Conservation (phyloP, 2,888 invertebrate genomes). For the Opisthograptis luteolata region DNA sequence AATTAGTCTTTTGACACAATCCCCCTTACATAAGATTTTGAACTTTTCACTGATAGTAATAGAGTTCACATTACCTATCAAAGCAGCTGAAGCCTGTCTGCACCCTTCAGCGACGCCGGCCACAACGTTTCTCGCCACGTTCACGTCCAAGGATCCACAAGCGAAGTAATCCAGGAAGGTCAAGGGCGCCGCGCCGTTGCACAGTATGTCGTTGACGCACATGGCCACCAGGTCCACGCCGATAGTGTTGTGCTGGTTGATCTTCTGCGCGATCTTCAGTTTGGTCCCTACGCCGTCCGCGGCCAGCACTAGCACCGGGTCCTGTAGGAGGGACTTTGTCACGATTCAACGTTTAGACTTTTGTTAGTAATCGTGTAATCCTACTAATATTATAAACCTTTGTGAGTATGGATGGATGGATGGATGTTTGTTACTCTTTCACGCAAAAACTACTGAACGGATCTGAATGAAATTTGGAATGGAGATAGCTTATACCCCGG, state of each 20-base stretch:
- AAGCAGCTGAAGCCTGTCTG: constrained; percentile 90
- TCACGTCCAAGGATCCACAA: constrained; percentile 91
- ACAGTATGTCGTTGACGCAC: constrained; percentile 99
- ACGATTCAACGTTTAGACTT: not conserved
- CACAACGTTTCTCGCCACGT: constrained; percentile 88
- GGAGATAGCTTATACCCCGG: too few species aligned
- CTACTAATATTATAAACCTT: too few species aligned
- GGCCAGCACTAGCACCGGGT: constrained; percentile 96
- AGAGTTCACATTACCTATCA: constrained; percentile 87
- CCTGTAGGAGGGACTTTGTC: constrained; percentile 57
- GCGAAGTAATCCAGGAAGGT: constrained; percentile 99
- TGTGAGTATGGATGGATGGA: too few species aligned
- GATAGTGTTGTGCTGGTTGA: constrained; percentile 90
- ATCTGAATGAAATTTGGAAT: too few species aligned
- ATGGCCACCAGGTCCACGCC: constrained; percentile 99
- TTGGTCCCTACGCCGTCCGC: constrained; percentile 99
- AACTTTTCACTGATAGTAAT: not conserved
- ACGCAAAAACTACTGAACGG: too few species aligned
- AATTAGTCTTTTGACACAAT: too few species aligned
- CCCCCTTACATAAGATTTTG: not conserved
- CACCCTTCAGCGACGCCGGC: constrained; percentile 94
- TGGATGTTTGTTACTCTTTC: too few species aligned
- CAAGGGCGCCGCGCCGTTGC: constrained; percentile 97
- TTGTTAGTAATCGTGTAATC: not conserved
- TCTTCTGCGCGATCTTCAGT: constrained; percentile 94